Base-by-base conservation (phyloP, 2,888 invertebrate species). In the Gerris lacustris region DNA sequence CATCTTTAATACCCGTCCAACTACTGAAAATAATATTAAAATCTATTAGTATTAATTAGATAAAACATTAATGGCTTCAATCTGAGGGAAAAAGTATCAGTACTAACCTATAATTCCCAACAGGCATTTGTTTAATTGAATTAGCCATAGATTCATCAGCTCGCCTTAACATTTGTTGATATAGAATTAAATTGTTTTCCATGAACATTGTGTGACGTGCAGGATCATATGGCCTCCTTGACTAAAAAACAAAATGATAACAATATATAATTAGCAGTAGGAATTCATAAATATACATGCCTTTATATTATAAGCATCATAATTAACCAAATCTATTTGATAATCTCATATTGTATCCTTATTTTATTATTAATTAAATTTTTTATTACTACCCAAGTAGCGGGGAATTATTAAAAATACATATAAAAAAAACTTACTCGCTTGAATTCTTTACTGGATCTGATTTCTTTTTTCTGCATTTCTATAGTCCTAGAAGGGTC, bases 41-140 rank as follows among this genome's bases (percentile, higher is more conserved):
- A 55, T 31, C 31, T 31, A 31, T 31, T 31, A 31, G 4, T 31
- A 31, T 31, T 31, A 31, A 31, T 31, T 1, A 55, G 55, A 15
- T 55, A 15, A 11, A 55, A 55, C 9, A 55, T 55, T 55, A 31
- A 31, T 55, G 1, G 55, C 55, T 55, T 55, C 9, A 66, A 31
- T 17, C 5, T 5, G 11, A 64, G 9, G 68, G 47, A 47, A 45
- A 2, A 55, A 5, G 55, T 55, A 5, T 11, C 15, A 11, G 31
- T 11, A 81, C 85, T 84, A 80, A 89, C 88, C 87, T 86, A 81
- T 86, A 86, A 79, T 90, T 90, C 72, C 90, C 89, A 73, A 91
- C 86, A n/a, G 90, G 89, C 89, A 94, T 91, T 75, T 88, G 86
- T 75, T 91, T 88, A 74, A 94, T 89, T 75, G 90, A 90, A 55